Evolutionary conservation across 1,140 invertebrate genomes (phyloP), one percentile per base, ranked within the genome.

Genomic region (Druon quercuslanigerum): DNA sequence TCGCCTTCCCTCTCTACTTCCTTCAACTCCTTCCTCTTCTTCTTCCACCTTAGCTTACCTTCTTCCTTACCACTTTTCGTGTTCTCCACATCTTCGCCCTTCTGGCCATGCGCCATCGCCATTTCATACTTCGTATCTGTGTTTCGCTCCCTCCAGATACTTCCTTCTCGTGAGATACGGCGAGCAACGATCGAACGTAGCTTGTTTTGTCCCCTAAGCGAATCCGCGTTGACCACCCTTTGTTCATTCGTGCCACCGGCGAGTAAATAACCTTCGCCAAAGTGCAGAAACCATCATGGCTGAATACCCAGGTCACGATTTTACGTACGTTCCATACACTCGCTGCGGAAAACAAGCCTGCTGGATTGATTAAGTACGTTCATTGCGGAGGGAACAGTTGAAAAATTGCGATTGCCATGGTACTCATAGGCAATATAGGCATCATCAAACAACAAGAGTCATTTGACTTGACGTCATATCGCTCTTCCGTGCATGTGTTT

Each of bases 211-310:
- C 80, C 74, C 79, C 79, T 77, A 77, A 71, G 78, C 81, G 82
- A 84, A 84, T 81, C 79, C 79, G 79, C 76, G 81, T 81, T 83
- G 78, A 79, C 81, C 78, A 83, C 79, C 80, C 79, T 84, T 83
- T 83, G 83, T 83, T 85, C 77, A 76, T 74, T 76, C 79, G 78
- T 80, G 81, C 81, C 79, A 73, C 83, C 79, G 50, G 77, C 56
- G 79, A 66, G 60, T 66, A 66, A 66, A 66, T 66, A 66, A 66
- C 60, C 60, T 66, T 66, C 33, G 60, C 60, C 57, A 66, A 66
- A 66, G 60, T 66, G 60, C 60, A 66, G 60, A 66, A 66, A 66
- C 60, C 60, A 66, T 40, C 60, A 66, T 66, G 60, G 60, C 60
- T 25, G 60, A 66, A 66, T 66, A 66, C 60, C 60, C 60, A 46